Base-by-base conservation (phyloP, 2,888 invertebrate species). In the Syrphus vitripennis region DNA sequence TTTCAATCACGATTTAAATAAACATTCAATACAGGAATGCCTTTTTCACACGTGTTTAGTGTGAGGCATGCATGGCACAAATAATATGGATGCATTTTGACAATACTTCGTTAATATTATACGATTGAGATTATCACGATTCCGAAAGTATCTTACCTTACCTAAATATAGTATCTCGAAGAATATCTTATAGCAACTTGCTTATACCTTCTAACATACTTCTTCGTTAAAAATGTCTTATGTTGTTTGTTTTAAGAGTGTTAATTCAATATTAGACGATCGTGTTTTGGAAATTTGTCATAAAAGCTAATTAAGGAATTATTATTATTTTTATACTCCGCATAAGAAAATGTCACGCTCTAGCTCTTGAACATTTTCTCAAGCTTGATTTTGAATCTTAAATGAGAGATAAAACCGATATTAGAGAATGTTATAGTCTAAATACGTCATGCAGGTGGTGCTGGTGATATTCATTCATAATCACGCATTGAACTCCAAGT, bases 401-500 rank as follows among this genome's bases (percentile, higher is more conserved):
- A 37, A 21, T 7, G 6, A 24, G n/a, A 34, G 61, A 63, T 61
- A 37, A 63, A 37, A 19, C 40, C 16, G 63, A n/a, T 57, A 19
- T 34, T 61, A 42, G 45, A 65, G 55, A 63, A 53, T 74, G 61
- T 70, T 71, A 84, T 71, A 84, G 59, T 80, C 83, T 71, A 80
- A 45, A 59, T 81, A 76, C 84, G 40, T 10, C 50, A 63, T 81
- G 76, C 84, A 80, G 81, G 55, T 84, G 81, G 67, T n/a, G n/a
- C n/a, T n/a, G n/a, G n/a, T n/a, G n/a, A n/a, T n/a, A n/a, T n/a
- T n/a, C 76, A 81, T 77, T 77, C 40, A 72, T 76, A 72, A 76
- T 76, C 72, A 84, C 67, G 21, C 50, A 72, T 55, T 40, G 75
- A 70, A 70, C 42, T 59, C 9, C 0, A 37, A 37, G 34, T 74